Evolutionary conservation across 2,113 vertebrate genomes (phyloP).

Genomic region (Galbula dea): DNA sequence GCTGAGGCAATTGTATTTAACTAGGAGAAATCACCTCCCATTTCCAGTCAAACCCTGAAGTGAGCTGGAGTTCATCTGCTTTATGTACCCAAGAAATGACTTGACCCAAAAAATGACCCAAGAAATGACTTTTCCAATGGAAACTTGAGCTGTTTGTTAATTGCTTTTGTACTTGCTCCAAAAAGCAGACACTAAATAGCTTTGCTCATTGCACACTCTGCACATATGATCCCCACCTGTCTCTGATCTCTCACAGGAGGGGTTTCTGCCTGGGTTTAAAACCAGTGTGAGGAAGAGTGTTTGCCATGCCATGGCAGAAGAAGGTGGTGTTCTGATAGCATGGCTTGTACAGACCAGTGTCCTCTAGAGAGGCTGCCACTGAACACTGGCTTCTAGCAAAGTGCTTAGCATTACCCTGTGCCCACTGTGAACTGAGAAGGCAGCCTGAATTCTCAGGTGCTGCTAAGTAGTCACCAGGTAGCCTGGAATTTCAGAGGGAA

Average conservation of each 20-base stretch:
- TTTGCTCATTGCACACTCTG: not conserved
- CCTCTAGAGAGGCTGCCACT: not conserved
- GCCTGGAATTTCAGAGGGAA: not conserved
- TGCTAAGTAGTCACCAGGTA: not conserved
- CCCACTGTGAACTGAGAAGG: not conserved
- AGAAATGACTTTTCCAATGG: conserved; percentile 3
- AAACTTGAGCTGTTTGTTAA: not conserved
- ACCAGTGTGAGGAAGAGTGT: not conserved
- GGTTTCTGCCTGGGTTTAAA: not conserved
- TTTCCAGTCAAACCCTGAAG: not conserved
- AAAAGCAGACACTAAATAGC: not conserved
- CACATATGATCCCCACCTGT: not conserved
- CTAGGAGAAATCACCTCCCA: not conserved
- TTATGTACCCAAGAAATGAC: not conserved
- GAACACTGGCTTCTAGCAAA: not conserved
- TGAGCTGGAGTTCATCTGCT: not conserved
- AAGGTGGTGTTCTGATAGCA: not conserved
- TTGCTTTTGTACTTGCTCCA: not conserved
- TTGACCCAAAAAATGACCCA: no score
- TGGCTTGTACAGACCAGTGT: not conserved
- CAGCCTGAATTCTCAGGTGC: not conserved
- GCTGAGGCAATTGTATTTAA: not conserved
- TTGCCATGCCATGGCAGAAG: not conserved
- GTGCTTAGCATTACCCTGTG: not conserved
- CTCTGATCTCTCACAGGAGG: not conserved